phyloP scores from a whole-genome alignment of 1,140 invertebrate genomes.

The Delia radicum region DNA sequence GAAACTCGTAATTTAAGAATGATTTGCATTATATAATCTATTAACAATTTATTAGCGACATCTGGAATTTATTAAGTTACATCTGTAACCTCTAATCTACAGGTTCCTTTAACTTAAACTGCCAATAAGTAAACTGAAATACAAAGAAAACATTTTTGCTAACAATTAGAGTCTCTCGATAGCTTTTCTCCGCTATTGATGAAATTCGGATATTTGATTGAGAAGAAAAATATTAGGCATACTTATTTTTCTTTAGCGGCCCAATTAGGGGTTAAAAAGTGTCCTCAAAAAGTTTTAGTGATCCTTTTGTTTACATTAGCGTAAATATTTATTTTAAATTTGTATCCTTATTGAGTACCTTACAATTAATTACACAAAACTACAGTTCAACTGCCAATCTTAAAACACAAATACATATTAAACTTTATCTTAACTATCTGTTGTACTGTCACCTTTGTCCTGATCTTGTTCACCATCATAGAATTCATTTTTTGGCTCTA shows the following conservation, averaged over 20 bases:
- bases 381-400: slow-evolving; percentile 17
- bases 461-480: slow-evolving; percentile 87
- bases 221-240: no score
- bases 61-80: no score
- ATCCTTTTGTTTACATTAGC: no score
- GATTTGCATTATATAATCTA: not conserved
- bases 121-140: not conserved
- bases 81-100: no score
- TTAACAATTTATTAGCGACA: not conserved
- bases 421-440: slow-evolving; percentile 36
- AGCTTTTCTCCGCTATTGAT: no score
- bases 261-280: no score
- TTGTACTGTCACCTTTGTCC: slow-evolving; percentile 60
- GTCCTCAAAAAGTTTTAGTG: no score
- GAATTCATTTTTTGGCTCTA: slow-evolving; percentile 89
- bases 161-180: no score
- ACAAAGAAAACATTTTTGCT: not conserved
- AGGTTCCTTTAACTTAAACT: no score
- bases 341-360: slow-evolving; percentile 33
- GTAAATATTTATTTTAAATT: not conserved
- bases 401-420: not conserved
- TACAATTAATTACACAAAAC: slow-evolving; percentile 33
- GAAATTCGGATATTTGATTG: no score
- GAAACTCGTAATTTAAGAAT: not conserved
- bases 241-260: no score